Conservation (phyloP, 1,140 invertebrate genomes). For the Trachelipus rathkii region DNA sequence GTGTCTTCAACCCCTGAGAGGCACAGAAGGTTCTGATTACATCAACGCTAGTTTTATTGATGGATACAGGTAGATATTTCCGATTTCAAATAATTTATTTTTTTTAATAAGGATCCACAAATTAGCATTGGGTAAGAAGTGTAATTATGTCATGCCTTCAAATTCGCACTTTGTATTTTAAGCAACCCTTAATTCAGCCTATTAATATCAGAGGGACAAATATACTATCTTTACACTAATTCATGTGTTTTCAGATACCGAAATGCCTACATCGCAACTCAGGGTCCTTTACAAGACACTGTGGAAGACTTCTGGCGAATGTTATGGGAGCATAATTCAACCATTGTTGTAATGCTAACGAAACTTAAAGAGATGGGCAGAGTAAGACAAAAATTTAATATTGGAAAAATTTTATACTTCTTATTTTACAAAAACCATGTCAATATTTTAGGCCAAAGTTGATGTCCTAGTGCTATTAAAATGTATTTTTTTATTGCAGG, state of each 20-base stretch:
- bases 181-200: too few relatives aligned
- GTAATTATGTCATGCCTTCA: not conserved
- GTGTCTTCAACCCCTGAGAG: conserved; percentile 82
- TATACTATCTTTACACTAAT: too few relatives aligned
- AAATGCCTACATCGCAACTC: conserved; percentile 94
- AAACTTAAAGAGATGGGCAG: conserved; percentile 95
- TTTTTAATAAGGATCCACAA: not conserved
- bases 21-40: conserved; percentile 94
- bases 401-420: too few relatives aligned
- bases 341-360: conserved; percentile 97
- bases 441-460: too few relatives aligned
- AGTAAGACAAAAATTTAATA: conserved; percentile 56
- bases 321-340: conserved; percentile 99
- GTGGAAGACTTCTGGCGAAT: conserved; percentile 99
- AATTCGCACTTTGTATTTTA: too few relatives aligned
- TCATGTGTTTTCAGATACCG: conserved; percentile 60
- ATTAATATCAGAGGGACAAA: too few relatives aligned
- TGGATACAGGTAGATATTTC: conserved; percentile 60
- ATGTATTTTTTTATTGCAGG: conserved; percentile 56
- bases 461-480: not conserved
- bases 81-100: too few relatives aligned
- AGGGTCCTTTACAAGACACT: conserved; percentile 91
- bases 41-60: conserved; percentile 99
- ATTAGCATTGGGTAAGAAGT: not conserved
- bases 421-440: too few relatives aligned